A percentile compares a stretch with the other conserved stretches of the same genome.
phyloP scores from a whole-genome alignment of 1,140 invertebrate genomes.

The Listronotus oregonensis region DNA sequence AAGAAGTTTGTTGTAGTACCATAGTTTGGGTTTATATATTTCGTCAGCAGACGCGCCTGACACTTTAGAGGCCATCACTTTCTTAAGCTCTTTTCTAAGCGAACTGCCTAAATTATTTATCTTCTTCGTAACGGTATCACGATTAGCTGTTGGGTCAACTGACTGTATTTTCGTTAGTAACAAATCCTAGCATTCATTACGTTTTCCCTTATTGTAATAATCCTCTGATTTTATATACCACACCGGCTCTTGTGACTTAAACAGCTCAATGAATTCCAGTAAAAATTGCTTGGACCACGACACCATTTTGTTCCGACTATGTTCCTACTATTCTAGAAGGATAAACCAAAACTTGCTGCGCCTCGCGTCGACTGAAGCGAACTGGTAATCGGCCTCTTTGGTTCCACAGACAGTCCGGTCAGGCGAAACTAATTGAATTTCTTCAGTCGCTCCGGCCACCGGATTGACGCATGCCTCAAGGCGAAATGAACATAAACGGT shows the following conservation, averaged over 20 bases:
- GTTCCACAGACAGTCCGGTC: constrained; percentile 6
- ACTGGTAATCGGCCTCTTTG: constrained; percentile 5
- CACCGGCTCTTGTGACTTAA: constrained; percentile 4
- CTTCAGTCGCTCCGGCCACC: constrained; percentile 10
- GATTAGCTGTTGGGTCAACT: constrained; percentile 41
- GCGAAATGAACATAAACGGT: constrained; percentile 6
- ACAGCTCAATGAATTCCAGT: constrained; percentile 10
- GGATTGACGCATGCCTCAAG: constrained; percentile 6
- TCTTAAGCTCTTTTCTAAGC: too few relatives aligned
- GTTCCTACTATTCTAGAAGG: constrained; percentile 6
- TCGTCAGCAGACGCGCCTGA: too few relatives aligned
- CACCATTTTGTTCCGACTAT: constrained; percentile 10
- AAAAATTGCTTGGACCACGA: constrained; percentile 13
- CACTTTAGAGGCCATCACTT: too few relatives aligned
- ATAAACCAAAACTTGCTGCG: neutral
- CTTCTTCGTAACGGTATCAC: constrained; percentile 47
- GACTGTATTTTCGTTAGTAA: constrained; percentile 10
- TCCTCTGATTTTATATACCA: constrained; percentile 9
- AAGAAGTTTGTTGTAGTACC: too few relatives aligned
- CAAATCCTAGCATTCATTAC: constrained; percentile 8
- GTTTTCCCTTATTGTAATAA: constrained; percentile 11
- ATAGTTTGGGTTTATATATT: too few relatives aligned
- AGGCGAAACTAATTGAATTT: constrained; percentile 12
- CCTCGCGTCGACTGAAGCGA: neutral
- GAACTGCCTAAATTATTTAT: constrained; percentile 48